Base-by-base conservation (phyloP, 2,113 vertebrate species). In the Syngnathoides biaculeatus region DNA sequence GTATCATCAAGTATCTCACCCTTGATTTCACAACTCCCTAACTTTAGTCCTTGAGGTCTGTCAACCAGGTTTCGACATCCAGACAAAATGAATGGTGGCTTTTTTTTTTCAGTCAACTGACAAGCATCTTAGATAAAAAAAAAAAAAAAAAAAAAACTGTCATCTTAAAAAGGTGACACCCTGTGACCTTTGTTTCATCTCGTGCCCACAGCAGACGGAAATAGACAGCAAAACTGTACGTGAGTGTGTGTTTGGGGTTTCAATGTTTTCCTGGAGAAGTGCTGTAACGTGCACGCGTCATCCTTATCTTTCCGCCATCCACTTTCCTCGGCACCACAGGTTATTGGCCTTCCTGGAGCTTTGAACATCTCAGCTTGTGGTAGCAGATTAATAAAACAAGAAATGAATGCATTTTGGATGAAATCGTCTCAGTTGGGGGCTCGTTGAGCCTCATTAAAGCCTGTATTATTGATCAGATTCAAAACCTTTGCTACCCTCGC, bases 391-490 rank as follows among this genome's bases (percentile, higher is more conserved):
- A 92, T 91, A 90, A 91, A 92, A 92, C 89, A 92, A 85, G 84
- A 85, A 90, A 89, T 88, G 80, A 92, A 93, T 93, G 78, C 89
- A 93, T 92, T 91, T 92, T 91, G 84, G 82, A 92, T 92, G 89
- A 89, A 91, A 90, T 88, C 78, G 64, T 84, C 89, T 68, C 90
- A 85, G 88, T 73, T 78, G 88, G 91, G 85, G 85, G 75, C 80
- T 78, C 66, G 78, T 81, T 77, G 80, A 45, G 78, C 79, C 87
- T 92, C 87, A 91, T 92, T 91, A 91, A 79, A 67, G 79, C 72
- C 84, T 92, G 78, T 91, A 92, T 92, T 92, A 91, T 91, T 92
- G 89, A 92, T 92, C 86, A 86, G 82, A 79, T 68, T 87, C 84
- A 87, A 91, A 87, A 87, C 81, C 86, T 89, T 68, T 65, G 40